A percentile compares a stretch with the other conserved stretches of the same genome.
Conservation (phyloP, 1,140 invertebrate species). For the Drosophila pruinosa region DNA sequence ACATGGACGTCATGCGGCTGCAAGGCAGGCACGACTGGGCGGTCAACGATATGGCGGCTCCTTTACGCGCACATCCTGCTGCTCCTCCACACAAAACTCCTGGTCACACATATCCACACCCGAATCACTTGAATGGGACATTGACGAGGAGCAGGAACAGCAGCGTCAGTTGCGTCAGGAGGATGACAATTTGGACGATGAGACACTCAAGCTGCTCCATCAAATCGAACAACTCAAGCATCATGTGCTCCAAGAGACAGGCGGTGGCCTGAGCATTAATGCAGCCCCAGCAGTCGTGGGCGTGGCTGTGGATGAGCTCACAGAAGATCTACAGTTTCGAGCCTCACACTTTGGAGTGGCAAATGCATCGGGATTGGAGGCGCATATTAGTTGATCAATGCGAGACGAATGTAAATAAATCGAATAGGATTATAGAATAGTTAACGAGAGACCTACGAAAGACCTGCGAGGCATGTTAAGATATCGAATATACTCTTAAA, state of each 20-base stretch:
- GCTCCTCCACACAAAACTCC: slow-evolving; percentile 70
- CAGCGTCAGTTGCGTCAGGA: slow-evolving; percentile 59
- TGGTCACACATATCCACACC: slow-evolving; percentile 82
- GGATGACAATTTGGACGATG: slow-evolving; percentile 77
- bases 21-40: slow-evolving; percentile 33
- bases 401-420: slow-evolving; percentile 12
- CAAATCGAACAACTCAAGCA: slow-evolving; percentile 81
- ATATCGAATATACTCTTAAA: neutral
- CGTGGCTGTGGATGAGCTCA: slow-evolving; percentile 46
- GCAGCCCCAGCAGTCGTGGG: neutral
- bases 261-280: slow-evolving; percentile 58
- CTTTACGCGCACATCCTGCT: slow-evolving; percentile 68
- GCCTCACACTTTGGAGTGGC: slow-evolving; percentile 48
- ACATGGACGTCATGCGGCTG: slow-evolving; percentile 41
- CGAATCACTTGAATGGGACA: slow-evolving; percentile 80
- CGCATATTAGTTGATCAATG: slow-evolving; percentile 49
- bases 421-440: neutral
- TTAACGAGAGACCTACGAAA: slow-evolving; percentile 32
- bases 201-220: slow-evolving; percentile 72
- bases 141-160: slow-evolving; percentile 75
- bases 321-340: slow-evolving; percentile 49
- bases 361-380: slow-evolving; percentile 41
- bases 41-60: slow-evolving; percentile 54
- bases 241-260: slow-evolving; percentile 76
- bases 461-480: slow-evolving; percentile 16